These are phyloP conservation scores for Nymphalis polychloros DNA, from an alignment of 2,888 invertebrate species.

Conservation along the genomic window DNA sequence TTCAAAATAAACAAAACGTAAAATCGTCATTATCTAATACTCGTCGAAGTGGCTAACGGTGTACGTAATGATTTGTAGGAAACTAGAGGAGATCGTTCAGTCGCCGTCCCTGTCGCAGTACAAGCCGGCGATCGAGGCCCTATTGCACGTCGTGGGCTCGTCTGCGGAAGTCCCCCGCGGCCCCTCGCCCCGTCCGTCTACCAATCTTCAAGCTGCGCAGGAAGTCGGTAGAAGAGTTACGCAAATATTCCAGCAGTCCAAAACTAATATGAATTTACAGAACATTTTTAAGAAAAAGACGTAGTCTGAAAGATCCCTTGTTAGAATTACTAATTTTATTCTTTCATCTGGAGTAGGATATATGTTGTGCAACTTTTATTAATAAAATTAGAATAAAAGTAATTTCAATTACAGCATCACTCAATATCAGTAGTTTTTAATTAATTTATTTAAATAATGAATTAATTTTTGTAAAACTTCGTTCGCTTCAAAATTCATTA, in stretches of 20 bases:
- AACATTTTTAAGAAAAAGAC: conserved; percentile 79
- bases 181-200: conserved; percentile 49
- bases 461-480: neutral
- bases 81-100: conserved; percentile 71
- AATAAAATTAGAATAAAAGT: too few relatives aligned
- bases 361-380: too few relatives aligned
- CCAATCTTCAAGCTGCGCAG: conserved; percentile 66
- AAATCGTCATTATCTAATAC: too few relatives aligned
- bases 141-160: conserved; percentile 61
- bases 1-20: too few relatives aligned
- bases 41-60: too few relatives aligned
- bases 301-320: conserved; percentile 42
- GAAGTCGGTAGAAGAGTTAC: conserved; percentile 74
- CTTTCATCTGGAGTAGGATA: too few relatives aligned
- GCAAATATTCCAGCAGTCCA: conserved; percentile 76
- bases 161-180: conserved; percentile 38
- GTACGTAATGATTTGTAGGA: conserved; percentile 47
- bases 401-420: too few relatives aligned
- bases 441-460: too few relatives aligned
- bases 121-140: conserved; percentile 67
- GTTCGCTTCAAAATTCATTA: neutral
- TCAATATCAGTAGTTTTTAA: too few relatives aligned
- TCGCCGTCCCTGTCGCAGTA: conserved; percentile 61
- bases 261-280: conserved; percentile 72
- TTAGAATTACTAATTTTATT: too few relatives aligned